These are phyloP conservation scores for Serilophus lunatus DNA, from an alignment of 2,113 vertebrate genomes.

Conservation along the genomic window DNA sequence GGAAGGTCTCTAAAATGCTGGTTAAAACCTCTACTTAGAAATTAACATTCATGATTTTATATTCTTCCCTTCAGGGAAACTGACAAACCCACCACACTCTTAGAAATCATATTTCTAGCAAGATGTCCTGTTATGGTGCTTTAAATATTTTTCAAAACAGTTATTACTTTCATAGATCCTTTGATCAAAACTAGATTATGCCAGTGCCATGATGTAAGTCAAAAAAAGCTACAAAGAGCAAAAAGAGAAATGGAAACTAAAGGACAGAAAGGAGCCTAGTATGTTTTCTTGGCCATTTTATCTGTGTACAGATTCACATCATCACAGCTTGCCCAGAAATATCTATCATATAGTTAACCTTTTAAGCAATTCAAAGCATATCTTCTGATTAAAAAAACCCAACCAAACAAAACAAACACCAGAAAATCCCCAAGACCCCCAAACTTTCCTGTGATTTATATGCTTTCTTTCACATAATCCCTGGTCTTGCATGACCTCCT, in stretches of 20 bases:
- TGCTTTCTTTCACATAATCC: too few relatives aligned
- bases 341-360: not conserved
- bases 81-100: not conserved
- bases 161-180: too few relatives aligned
- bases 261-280: too few relatives aligned
- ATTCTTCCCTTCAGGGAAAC: not conserved
- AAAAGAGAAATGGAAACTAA: too few relatives aligned
- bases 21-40: not conserved
- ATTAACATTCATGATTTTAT: not conserved
- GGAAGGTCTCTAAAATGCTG: not conserved
- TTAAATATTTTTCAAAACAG: not conserved
- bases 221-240: too few relatives aligned
- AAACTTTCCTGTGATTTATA: too few relatives aligned
- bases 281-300: too few relatives aligned
- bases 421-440: too few relatives aligned
- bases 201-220: too few relatives aligned
- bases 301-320: too few relatives aligned
- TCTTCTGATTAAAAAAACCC: not conserved
- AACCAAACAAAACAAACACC: not conserved
- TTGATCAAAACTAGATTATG: too few relatives aligned
- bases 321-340: not conserved
- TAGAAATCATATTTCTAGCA: not conserved
- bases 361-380: not conserved
- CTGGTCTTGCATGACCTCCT: too few relatives aligned
- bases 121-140: rapidly evolving